A percentile compares a stretch with the other conserved stretches of the same genome.
These are phyloP conservation scores for Xyrichtys novacula DNA, from an alignment of 2,797 vertebrate species.

Conservation along the genomic window DNA sequence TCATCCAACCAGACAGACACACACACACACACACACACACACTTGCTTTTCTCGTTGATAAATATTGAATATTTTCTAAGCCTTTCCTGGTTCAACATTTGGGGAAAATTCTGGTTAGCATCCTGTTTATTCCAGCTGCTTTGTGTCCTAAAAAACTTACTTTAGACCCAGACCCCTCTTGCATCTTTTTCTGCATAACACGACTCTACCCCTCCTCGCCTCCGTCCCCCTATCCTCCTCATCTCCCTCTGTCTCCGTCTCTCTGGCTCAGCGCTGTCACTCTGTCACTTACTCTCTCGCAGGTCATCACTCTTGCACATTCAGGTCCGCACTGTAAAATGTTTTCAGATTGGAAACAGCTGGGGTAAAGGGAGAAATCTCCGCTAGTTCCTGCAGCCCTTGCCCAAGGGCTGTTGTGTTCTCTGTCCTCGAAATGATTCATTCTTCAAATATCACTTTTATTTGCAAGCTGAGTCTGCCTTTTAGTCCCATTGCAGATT, in stretches of 20 bases:
- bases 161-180: constrained; percentile 26
- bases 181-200: constrained; percentile 27
- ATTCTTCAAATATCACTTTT: constrained; percentile 76
- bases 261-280: constrained; percentile 69
- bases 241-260: constrained; percentile 61
- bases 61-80: constrained; percentile 44
- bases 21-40: background rate
- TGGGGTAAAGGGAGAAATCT: constrained; percentile 60
- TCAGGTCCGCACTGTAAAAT: constrained; percentile 67
- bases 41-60: constrained; percentile 52
- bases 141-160: constrained; percentile 41
- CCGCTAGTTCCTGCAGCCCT: constrained; percentile 39
- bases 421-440: constrained; percentile 73
- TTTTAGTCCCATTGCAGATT: constrained; percentile 32
- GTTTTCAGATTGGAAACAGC: constrained; percentile 75
- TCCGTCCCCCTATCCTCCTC: constrained; percentile 43
- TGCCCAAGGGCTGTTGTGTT: constrained; percentile 56
- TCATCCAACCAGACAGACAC: constrained; percentile 5
- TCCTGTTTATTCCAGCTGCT: constrained; percentile 9
- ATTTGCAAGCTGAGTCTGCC: constrained; percentile 33
- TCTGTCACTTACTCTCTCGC: constrained; percentile 74
- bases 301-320: constrained; percentile 80
- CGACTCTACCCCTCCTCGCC: constrained; percentile 20
- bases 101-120: constrained; percentile 14
- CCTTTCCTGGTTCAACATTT: constrained; percentile 31